A percentile compares a stretch with the other conserved stretches of the same genome.
Conservation (phyloP, 64 coral and sea anemone species). For the Stichodactyla helianthus region DNA sequence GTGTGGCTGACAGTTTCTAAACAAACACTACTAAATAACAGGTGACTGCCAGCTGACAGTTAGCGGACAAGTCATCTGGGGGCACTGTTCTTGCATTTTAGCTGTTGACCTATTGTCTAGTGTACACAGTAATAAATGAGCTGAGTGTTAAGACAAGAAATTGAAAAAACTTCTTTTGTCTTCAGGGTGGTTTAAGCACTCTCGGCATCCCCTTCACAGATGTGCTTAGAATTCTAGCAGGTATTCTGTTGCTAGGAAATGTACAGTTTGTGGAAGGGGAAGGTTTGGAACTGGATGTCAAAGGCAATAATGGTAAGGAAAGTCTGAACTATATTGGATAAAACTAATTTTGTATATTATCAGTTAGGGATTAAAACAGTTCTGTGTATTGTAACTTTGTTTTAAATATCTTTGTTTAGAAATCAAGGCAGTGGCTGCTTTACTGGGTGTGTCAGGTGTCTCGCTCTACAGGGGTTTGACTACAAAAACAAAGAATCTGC, state of each 20-base stretch:
- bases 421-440: slow-evolving; percentile 87
- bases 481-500: slow-evolving; percentile 75
- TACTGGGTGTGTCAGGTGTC: slow-evolving; percentile 80
- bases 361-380: too few species aligned
- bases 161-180: background rate
- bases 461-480: slow-evolving; percentile 87
- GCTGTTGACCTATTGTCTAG: too few species aligned
- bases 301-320: slow-evolving; percentile 81
- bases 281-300: slow-evolving; percentile 75
- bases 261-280: slow-evolving; percentile 93
- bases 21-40: too few species aligned
- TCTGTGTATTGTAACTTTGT: too few species aligned
- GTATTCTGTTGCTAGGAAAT: slow-evolving; percentile 86
- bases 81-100: too few species aligned
- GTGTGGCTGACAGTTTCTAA: too few species aligned
- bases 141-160: too few species aligned
- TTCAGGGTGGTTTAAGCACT: slow-evolving; percentile 50
- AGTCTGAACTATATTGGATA: too few species aligned
- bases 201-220: slow-evolving; percentile 82
- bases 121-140: too few species aligned
- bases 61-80: too few species aligned
- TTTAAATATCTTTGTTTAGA: slow-evolving; percentile 36
- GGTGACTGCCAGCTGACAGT: too few species aligned
- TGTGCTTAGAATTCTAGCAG: slow-evolving; percentile 76
- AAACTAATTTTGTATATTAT: too few species aligned